A percentile compares a stretch with the other conserved stretches of the same genome.
Evolutionary conservation across 2,888 invertebrate genomes (phyloP).

Genomic region (Diadromus collaris): DNA sequence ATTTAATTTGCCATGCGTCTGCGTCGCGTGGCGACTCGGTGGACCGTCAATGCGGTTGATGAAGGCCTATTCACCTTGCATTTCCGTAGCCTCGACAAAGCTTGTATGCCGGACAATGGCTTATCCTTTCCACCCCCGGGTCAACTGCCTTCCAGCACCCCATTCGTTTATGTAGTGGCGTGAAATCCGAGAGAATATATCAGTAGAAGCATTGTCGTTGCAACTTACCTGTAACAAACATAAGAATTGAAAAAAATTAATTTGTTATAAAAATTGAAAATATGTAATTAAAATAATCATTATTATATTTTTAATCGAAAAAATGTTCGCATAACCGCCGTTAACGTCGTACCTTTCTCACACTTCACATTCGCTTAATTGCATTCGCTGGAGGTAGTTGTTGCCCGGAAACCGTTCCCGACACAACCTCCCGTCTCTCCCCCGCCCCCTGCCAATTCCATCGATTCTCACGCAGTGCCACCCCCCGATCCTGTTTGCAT

Average conservation of each 20-base stretch:
- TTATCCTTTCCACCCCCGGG: neutral
- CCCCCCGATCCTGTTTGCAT: constrained; percentile 4
- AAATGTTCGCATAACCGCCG: neutral
- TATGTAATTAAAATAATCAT: constrained; percentile 24
- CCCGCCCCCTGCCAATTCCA: neutral
- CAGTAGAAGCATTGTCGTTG: neutral
- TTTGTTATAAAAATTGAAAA: constrained; percentile 18
- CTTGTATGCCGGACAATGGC: constrained; percentile 17
- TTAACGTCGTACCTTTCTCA: constrained; percentile 14
- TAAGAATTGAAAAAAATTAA: neutral
- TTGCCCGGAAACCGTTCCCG: constrained; percentile 10
- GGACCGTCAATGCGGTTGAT: constrained; percentile 37
- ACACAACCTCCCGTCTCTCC: constrained; percentile 1
- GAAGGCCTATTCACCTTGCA: constrained; percentile 29
- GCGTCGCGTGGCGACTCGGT: constrained; percentile 10
- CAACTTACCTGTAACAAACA: constrained; percentile 58
- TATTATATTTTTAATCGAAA: constrained; percentile 18
- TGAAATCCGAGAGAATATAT: neutral
- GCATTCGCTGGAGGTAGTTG: constrained; percentile 34
- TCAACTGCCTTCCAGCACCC: neutral
- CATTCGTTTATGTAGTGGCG: neutral
- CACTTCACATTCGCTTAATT: constrained; percentile 46
- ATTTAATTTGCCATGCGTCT: constrained; percentile 66
- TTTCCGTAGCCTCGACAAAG: constrained; percentile 18
- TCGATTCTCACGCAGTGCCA: constrained; percentile 24